A percentile compares a stretch with the other conserved stretches of the same genome.
Evolutionary conservation across 2,888 invertebrate species (phyloP).

Genomic region (Drosophila phalerata): DNA sequence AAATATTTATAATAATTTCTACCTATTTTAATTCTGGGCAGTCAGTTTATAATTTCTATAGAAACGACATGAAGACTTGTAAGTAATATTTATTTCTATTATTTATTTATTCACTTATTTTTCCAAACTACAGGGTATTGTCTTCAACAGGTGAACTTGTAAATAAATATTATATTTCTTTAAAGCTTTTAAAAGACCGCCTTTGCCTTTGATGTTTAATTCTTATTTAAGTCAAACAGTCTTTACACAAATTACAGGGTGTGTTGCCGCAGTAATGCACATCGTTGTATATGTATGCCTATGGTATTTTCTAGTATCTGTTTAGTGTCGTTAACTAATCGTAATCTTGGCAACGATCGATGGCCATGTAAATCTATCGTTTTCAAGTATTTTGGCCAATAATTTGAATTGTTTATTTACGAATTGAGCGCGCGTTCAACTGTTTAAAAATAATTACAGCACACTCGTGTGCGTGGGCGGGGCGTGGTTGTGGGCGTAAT

Average conservation of each 20-base stretch:
- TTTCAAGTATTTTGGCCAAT: conserved; percentile 26
- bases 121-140: not conserved
- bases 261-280: not conserved
- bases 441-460: conserved; percentile 19
- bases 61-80: not conserved
- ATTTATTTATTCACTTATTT: not conserved
- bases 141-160: not conserved
- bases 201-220: not conserved
- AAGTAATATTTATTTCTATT: not conserved
- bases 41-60: not conserved
- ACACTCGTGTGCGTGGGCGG: conserved; percentile 10
- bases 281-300: not conserved
- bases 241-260: conserved; percentile 1
- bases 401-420: conserved; percentile 31
- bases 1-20: not conserved
- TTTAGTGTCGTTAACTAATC: conserved; percentile 19
- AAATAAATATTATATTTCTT: no score
- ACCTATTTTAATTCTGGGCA: not conserved
- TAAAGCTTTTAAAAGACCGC: no score
- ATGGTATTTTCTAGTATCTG: conserved; percentile 8
- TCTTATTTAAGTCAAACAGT: not conserved
- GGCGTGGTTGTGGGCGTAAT: conserved; percentile 2
- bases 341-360: conserved; percentile 14
- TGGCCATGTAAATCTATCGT: conserved; percentile 26
- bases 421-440: conserved; percentile 8